Conservation (phyloP, 1,140 invertebrate genomes). For the Cepaea nemoralis region DNA sequence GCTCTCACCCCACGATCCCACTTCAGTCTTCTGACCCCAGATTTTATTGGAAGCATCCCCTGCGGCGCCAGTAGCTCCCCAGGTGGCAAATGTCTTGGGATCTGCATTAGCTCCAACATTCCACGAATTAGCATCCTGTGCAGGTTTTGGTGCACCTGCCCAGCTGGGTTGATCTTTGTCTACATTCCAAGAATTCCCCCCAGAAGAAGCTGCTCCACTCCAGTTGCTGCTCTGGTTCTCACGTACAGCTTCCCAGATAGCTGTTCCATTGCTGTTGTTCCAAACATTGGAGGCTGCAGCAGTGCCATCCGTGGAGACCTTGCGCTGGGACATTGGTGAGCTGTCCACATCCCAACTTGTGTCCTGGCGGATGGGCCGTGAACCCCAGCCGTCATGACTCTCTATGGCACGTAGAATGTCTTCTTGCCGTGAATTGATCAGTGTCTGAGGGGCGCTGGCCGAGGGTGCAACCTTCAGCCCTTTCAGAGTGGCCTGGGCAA, state of each 20-base stretch:
- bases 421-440: conserved; percentile 48
- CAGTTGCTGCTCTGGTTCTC: conserved; percentile 68
- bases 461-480: conserved; percentile 57
- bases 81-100: conserved; percentile 49
- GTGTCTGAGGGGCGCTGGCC: conserved; percentile 38
- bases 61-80: conserved; percentile 43
- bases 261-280: conserved; percentile 79
- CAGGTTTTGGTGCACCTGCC: conserved; percentile 38
- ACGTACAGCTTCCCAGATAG: conserved; percentile 87
- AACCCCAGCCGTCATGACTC: conserved; percentile 93
- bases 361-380: conserved; percentile 66
- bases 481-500: conserved; percentile 68
- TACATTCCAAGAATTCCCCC: conserved; percentile 43
- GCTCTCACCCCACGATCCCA: conserved; percentile 61
- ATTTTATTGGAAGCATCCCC: conserved; percentile 46
- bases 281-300: conserved; percentile 61
- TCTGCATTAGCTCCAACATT: conserved; percentile 38
- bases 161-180: conserved; percentile 38
- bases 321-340: conserved; percentile 62
- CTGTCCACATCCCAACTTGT: conserved; percentile 65
- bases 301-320: conserved; percentile 54
- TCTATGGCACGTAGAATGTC: conserved; percentile 89
- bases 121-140: conserved; percentile 29
- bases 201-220: conserved; percentile 68
- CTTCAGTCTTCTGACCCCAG: conserved; percentile 64